Evolutionary conservation across 2,113 vertebrate genomes (phyloP).

Genomic region (Gadus macrocephalus): DNA sequence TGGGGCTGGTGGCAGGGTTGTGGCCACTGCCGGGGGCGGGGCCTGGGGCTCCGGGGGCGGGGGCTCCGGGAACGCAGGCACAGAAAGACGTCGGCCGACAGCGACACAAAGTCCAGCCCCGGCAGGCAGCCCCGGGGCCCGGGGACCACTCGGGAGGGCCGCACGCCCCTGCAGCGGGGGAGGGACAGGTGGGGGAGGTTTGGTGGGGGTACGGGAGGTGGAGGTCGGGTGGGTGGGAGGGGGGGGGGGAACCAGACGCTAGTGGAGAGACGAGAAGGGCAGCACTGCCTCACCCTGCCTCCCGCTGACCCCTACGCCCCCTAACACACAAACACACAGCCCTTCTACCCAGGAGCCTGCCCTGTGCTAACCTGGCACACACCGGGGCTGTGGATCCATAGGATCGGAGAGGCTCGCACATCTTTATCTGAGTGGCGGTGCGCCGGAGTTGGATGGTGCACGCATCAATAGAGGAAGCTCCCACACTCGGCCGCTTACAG

Average conservation of each 20-base stretch:
- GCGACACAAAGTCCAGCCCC: conserved; percentile 73
- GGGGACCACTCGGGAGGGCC: conserved; percentile 67
- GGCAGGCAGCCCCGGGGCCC: conserved; percentile 75
- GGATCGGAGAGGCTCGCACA: conserved; percentile 9
- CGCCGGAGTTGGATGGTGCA: neutral
- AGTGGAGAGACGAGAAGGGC: conserved; percentile 44
- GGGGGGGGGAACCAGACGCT: conserved; percentile 62
- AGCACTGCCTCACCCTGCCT: too few species aligned
- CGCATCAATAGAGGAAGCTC: too few species aligned
- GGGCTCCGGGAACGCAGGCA: conserved; percentile 74
- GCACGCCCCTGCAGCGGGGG: conserved; percentile 70
- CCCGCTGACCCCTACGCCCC: conserved; percentile 24
- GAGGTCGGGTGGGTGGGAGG: neutral
- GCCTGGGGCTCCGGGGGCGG: conserved; percentile 65
- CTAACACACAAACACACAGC: conserved; percentile 26
- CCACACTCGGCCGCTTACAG: too few species aligned
- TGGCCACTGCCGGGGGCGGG: conserved; percentile 63
- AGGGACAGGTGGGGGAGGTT: conserved; percentile 48
- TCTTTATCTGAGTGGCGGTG: neutral
- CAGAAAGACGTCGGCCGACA: conserved; percentile 72
- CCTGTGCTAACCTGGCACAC: neutral
- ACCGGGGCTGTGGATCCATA: conserved; percentile 32
- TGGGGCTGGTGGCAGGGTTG: conserved; percentile 59
- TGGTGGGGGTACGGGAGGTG: neutral
- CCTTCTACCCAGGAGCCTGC: conserved; percentile 21